Conservation (phyloP, 2,888 invertebrate genomes). For the Aphrophora alni region DNA sequence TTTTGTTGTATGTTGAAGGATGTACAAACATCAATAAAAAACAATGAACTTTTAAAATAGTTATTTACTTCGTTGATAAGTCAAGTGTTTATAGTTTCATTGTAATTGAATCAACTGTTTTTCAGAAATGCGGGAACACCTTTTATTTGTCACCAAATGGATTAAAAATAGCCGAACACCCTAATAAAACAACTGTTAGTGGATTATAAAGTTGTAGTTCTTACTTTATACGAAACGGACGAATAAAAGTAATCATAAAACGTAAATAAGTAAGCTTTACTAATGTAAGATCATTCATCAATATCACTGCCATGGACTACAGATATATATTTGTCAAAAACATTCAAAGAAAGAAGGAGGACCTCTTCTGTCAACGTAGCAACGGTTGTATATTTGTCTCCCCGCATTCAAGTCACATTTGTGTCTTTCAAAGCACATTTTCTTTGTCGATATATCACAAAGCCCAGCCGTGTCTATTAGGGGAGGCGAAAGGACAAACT, state of each 20-base stretch:
- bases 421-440: not conserved
- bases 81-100: too few species aligned
- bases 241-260: not conserved
- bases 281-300: not conserved
- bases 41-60: too few species aligned
- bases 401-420: conserved; percentile 6
- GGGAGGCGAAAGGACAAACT: not conserved
- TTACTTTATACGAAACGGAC: too few species aligned
- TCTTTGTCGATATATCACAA: not conserved
- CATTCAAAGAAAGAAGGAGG: not conserved
- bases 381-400: not conserved
- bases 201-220: not conserved
- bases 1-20: too few species aligned
- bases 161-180: not conserved
- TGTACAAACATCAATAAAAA: too few species aligned
- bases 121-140: too few species aligned
- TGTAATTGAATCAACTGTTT: too few species aligned
- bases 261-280: not conserved
- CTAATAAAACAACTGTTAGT: not conserved
- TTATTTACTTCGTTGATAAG: too few species aligned
- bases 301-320: not conserved
- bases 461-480: not conserved
- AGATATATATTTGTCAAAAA: not conserved
- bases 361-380: not conserved
- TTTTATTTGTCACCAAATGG: not conserved